A percentile compares a stretch with the other conserved stretches of the same genome.
phyloP scores from a whole-genome alignment of 2,113 vertebrate genomes.

The Sciurus niger region DNA sequence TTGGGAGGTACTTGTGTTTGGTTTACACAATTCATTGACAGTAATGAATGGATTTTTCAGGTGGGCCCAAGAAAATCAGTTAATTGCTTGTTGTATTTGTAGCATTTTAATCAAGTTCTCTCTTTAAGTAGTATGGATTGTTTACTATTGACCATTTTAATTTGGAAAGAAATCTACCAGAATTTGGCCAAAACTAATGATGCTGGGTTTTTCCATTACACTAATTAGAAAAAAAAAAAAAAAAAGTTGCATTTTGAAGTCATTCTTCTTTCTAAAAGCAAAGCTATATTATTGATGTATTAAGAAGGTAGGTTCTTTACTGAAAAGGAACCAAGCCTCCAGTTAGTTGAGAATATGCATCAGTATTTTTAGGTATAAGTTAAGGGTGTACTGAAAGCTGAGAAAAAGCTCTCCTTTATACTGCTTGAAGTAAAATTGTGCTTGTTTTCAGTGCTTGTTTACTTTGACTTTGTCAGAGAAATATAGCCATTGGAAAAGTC shows the following conservation, averaged over 20 bases:
- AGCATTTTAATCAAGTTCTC: slow-evolving; percentile 51
- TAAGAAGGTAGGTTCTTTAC: no score
- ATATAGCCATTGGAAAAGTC: neutral
- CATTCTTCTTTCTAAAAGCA: neutral
- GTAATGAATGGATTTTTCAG: neutral
- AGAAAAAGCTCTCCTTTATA: neutral
- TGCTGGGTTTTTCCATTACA: slow-evolving; percentile 25
- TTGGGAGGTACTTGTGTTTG: neutral
- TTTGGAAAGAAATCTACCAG: neutral
- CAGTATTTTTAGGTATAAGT: neutral
- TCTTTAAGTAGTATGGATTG: neutral
- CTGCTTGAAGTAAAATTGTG: neutral
- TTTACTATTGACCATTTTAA: neutral
- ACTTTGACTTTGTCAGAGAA: neutral
- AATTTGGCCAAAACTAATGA: slow-evolving; percentile 23
- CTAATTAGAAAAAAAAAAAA: slow-evolving; percentile 25
- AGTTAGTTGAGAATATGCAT: neutral
- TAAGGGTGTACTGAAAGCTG: neutral
- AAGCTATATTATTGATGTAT: neutral
- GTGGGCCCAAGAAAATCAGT: neutral
- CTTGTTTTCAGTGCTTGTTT: neutral
- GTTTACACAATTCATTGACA: neutral
- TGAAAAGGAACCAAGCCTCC: neutral
- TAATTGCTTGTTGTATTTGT: neutral
- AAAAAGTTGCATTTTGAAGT: neutral